Conservation (phyloP, 2,113 vertebrate genomes). For the Chloebia gouldiae region DNA sequence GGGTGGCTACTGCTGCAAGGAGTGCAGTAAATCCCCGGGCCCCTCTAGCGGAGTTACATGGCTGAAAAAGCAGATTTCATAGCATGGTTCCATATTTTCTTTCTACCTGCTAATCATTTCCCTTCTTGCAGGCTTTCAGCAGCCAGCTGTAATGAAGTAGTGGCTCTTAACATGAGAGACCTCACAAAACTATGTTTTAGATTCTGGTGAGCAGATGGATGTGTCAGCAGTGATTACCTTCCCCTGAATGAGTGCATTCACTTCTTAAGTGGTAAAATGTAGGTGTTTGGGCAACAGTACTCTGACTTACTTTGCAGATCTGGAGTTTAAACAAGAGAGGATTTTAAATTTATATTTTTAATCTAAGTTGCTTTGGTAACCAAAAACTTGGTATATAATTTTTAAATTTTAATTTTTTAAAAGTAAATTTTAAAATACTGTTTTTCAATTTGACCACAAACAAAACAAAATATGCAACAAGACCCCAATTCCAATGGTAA, state of each 20-base stretch:
- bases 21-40: background rate
- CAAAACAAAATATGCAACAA: background rate
- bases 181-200: background rate
- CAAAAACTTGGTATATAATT: background rate
- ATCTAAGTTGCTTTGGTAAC: background rate
- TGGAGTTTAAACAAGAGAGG: background rate
- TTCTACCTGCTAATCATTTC: background rate
- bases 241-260: background rate
- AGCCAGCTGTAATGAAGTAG: background rate
- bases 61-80: background rate
- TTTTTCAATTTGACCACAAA: background rate
- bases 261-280: background rate
- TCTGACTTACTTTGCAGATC: background rate
- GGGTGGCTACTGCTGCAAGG: background rate
- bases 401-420: background rate
- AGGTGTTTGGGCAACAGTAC: background rate
- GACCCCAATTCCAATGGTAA: fast-evolving
- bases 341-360: background rate
- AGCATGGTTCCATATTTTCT: background rate
- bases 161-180: background rate
- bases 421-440: background rate
- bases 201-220: background rate
- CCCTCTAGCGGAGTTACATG: fast-evolving
- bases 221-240: background rate
- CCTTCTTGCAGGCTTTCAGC: background rate